Base-by-base conservation (phyloP, 64 coral and sea anemone species). In the Montipora capricornis region DNA sequence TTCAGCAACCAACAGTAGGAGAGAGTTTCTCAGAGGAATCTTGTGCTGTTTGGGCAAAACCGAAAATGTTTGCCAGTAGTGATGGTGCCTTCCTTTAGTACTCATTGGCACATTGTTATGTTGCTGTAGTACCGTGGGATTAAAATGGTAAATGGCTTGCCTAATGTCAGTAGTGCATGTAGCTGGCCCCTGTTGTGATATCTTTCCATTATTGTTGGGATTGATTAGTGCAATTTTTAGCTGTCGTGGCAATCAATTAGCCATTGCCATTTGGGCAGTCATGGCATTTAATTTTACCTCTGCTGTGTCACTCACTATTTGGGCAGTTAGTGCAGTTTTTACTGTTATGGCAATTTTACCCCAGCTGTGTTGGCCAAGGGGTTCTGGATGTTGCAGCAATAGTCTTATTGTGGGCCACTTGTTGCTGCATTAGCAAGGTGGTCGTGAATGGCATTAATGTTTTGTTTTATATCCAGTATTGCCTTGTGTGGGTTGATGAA, bases 331-430 rank as follows among this genome's bases (percentile, higher is more conserved):
- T 52, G 3, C 19, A 16, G 44, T 0, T 14, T n/a, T 50, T 79
- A 47, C 77, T 79, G 47, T 79, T 48, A 15, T 79, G 48, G 48
- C 77, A 79, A 52, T 79, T 19, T 52, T 17, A n/a, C 77, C 47
- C 77, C 16, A 79, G 46, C 47, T 49, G 77, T 79, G 49, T 79
- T 79, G 77, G 15, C 44, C 14, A 12, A 16, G 29, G 29, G 29
- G 29, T 37, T 37, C 29, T 37, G 29, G 29, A 37, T 37, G 29
- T 37, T 37, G 29, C 29, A 37, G 29, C 29, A 37, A 37, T 37
- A 37, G 29, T 37, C 29, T 37, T 37, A 37, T 37, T 37, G 29
- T 1, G 29, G 29, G 29, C 45, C 75, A 48, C 48, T 79, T 19
- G 77, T 79, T 20, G 68, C 75, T 78, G 44, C 49, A 46, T 49